phyloP scores from a whole-genome alignment of 1,140 invertebrate species.

The Mesaphorura yosii region DNA sequence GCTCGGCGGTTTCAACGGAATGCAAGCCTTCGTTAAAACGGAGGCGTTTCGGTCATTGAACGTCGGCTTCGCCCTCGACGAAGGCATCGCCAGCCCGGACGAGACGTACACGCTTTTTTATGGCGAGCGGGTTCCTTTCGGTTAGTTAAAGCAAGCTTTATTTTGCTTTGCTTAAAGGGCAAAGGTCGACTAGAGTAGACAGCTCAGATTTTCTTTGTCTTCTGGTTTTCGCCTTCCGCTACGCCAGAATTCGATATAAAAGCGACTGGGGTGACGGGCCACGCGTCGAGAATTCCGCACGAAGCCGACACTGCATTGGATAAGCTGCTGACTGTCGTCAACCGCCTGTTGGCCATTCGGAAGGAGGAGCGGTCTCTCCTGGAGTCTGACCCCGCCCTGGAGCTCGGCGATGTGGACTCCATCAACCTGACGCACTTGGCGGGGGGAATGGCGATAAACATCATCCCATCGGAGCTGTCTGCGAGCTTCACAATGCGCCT shows the following conservation, averaged over 20 bases:
- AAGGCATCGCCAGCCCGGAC: conserved; percentile 58
- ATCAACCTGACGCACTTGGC: conserved; percentile 64
- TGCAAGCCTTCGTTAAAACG: conserved; percentile 66
- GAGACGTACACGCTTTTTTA: conserved; percentile 58
- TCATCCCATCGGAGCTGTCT: conserved; percentile 65
- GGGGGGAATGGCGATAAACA: conserved; percentile 83
- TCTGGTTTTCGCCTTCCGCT: background rate
- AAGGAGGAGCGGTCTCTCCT: conserved; percentile 53
- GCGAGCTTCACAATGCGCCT: conserved; percentile 72
- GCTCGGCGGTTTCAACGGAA: conserved; percentile 68
- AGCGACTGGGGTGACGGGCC: background rate
- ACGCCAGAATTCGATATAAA: background rate
- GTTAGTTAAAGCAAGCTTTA: no score
- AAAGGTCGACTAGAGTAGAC: background rate
- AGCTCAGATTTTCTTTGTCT: no score
- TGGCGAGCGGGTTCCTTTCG: conserved; percentile 60
- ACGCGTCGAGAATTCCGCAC: background rate
- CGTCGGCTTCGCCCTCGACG: conserved; percentile 81
- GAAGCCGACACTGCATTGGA: conserved; percentile 56
- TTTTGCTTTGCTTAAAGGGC: no score
- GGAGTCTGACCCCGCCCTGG: conserved; percentile 49
- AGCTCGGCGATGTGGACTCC: conserved; percentile 71
- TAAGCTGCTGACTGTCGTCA: conserved; percentile 62
- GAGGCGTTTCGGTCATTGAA: conserved; percentile 68
- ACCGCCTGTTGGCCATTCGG: conserved; percentile 62